Conservation (phyloP, 2,888 invertebrate genomes). For the Polydrusus cervinus region DNA sequence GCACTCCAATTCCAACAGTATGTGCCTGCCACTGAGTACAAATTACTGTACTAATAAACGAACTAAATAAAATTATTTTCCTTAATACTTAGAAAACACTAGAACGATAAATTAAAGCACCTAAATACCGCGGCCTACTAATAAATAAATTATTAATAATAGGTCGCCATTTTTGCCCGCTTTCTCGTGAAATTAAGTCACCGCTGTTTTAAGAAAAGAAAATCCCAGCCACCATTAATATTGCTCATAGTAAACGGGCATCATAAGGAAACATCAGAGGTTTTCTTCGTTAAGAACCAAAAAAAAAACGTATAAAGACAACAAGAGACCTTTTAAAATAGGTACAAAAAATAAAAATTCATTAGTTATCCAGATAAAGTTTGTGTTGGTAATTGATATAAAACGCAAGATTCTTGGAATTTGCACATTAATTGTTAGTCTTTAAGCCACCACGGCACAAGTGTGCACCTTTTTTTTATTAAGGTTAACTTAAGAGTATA, state of each 20-base stretch:
- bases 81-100: not conserved
- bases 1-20: too few species aligned
- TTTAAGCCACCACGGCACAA: too few species aligned
- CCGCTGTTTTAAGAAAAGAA: slow-evolving; percentile 25
- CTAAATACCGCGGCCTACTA: not conserved
- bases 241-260: slow-evolving; percentile 29
- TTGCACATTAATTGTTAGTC: too few species aligned
- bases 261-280: slow-evolving; percentile 14
- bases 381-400: too few species aligned
- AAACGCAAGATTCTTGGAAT: too few species aligned
- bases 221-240: slow-evolving; percentile 34
- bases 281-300: not conserved
- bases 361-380: too few species aligned
- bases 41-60: not conserved
- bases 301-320: not conserved
- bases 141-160: slow-evolving; percentile 28
- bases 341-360: too few species aligned
- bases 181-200: slow-evolving; percentile 21
- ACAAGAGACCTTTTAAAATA: not conserved
- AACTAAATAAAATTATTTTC: not conserved
- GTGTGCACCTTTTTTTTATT: too few species aligned
- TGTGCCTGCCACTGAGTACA: too few species aligned
- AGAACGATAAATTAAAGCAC: slow-evolving; percentile 15
- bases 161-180: slow-evolving; percentile 7
- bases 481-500: too few species aligned